Percentiles rank a stretch among this genome's conserved stretches.
phyloP scores from a whole-genome alignment of 1,140 invertebrate genomes.

The Caenorhabditis remanei region DNA sequence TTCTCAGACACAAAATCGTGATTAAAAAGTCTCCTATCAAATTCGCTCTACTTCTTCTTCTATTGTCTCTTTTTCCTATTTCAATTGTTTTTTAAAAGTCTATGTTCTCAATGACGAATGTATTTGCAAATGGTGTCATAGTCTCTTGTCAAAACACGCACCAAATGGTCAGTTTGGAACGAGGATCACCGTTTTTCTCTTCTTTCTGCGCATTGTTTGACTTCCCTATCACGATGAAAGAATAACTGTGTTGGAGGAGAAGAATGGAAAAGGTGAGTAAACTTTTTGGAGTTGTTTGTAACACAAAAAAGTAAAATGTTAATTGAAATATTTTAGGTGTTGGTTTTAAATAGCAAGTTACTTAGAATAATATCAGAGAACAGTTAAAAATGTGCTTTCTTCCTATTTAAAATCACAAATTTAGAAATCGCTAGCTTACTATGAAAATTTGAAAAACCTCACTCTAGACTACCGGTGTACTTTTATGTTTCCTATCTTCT shows the following conservation, averaged over 20 bases:
- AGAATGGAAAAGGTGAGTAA: background rate
- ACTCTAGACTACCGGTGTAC: too few species aligned
- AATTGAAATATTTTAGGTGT: too few species aligned
- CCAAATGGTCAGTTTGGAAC: background rate
- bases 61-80: background rate
- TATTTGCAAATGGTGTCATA: constrained; percentile 37
- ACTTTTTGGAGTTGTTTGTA: background rate
- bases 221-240: constrained; percentile 36
- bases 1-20: too few species aligned
- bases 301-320: background rate
- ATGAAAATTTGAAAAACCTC: too few species aligned
- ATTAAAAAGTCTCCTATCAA: too few species aligned
- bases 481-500: too few species aligned
- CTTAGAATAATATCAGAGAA: too few species aligned
- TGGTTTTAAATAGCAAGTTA: too few species aligned
- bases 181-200: background rate
- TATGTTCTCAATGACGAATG: constrained; percentile 6
- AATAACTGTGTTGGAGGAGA: background rate
- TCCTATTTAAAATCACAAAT: too few species aligned
- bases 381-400: too few species aligned
- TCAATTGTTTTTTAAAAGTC: background rate
- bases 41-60: background rate
- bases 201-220: constrained; percentile 20
- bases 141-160: constrained; percentile 16
- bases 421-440: too few species aligned